Percentiles rank a stretch among this genome's conserved stretches.
These are phyloP conservation scores for Drosophila kurseongensis DNA, from an alignment of 1,140 invertebrate genomes.

Conservation along the genomic window DNA sequence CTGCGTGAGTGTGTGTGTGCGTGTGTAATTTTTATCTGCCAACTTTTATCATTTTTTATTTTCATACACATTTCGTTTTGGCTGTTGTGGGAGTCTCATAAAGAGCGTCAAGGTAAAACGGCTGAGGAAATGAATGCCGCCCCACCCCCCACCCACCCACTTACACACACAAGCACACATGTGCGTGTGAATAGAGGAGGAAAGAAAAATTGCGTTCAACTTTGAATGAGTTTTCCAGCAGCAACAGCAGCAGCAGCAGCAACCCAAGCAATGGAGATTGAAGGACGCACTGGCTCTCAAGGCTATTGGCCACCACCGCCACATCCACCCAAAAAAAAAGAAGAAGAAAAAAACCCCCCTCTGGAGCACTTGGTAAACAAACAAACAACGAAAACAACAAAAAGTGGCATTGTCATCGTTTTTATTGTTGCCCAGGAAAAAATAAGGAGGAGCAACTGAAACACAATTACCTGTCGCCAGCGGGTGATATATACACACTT, in stretches of 20 bases:
- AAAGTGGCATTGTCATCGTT: conserved; percentile 62
- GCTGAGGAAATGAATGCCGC: conserved; percentile 36
- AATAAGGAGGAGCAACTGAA: conserved; percentile 40
- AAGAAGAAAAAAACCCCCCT: background rate
- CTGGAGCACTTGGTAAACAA: conserved; percentile 12
- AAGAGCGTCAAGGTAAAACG: conserved; percentile 67
- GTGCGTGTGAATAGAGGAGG: conserved; percentile 36
- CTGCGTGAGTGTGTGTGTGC: conserved; percentile 35
- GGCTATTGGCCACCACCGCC: conserved; percentile 13
- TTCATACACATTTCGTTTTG: conserved; percentile 71
- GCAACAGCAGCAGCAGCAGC: conserved; percentile 25
- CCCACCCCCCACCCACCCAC: no score
- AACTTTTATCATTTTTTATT: conserved; percentile 83
- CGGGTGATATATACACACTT: conserved; percentile 10
- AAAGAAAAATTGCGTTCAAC: conserved; percentile 77
- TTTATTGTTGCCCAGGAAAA: conserved; percentile 45
- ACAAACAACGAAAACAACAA: conserved; percentile 58
- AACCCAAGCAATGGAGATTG: conserved; percentile 27
- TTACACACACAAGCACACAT: conserved; percentile 15
- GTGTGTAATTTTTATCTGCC: conserved; percentile 80
- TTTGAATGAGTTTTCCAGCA: conserved; percentile 73
- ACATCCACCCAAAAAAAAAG: no score
- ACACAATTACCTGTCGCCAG: conserved; percentile 62
- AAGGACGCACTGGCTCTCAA: conserved; percentile 52
- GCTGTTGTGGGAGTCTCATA: conserved; percentile 31